phyloP scores from a whole-genome alignment of 2,113 vertebrate genomes.

The Callipepla squamata region DNA sequence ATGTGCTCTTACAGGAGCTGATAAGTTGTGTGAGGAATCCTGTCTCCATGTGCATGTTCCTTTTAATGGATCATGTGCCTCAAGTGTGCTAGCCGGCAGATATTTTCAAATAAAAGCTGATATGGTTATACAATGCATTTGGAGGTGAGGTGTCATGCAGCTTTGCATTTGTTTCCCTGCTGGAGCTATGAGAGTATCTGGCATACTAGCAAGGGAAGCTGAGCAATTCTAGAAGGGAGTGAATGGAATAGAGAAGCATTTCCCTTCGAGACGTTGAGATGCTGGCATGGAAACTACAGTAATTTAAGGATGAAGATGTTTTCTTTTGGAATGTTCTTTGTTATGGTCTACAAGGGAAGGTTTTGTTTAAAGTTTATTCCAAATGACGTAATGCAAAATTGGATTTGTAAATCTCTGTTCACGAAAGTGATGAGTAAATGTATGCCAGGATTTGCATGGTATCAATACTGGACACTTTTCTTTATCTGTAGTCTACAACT shows the following conservation, averaged over 20 bases:
- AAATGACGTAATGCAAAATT: neutral
- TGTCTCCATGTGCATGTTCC: neutral
- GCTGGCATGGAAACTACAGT: neutral
- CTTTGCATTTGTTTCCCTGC: neutral
- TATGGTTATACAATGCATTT: neutral
- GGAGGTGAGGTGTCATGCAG: neutral
- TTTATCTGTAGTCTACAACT: neutral
- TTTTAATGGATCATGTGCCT: neutral
- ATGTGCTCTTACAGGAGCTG: neutral
- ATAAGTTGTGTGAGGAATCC: neutral
- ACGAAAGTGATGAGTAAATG: neutral
- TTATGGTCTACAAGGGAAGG: neutral
- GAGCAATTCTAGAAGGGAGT: neutral
- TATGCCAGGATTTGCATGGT: neutral
- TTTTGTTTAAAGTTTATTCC: neutral
- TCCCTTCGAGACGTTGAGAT: no score
- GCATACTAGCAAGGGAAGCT: neutral
- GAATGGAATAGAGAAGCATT: neutral
- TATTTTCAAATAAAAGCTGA: neutral
- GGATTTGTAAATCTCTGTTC: neutral
- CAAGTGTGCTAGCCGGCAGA: neutral
- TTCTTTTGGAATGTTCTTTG: neutral
- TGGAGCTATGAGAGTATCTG: neutral
- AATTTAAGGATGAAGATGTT: fast-evolving
- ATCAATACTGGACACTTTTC: neutral